A percentile compares a stretch with the other conserved stretches of the same genome.
phyloP scores from a whole-genome alignment of 53 echinoderm and acorn worm genomes.

The Luidia sarsii region DNA sequence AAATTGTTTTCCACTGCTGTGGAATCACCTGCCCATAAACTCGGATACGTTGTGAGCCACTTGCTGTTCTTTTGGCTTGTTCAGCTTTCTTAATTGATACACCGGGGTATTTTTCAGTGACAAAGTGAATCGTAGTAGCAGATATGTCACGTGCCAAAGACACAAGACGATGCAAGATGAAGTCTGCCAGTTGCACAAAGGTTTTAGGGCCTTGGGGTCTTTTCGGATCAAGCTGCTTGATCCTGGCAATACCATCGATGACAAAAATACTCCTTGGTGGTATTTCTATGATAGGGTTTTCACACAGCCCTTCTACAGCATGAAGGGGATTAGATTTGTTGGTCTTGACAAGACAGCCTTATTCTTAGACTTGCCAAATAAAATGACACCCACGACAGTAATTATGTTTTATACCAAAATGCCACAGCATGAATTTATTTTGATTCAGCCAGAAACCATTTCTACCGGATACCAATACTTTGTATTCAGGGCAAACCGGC shows the following conservation, averaged over 20 bases:
- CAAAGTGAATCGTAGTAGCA: slow-evolving; percentile 54
- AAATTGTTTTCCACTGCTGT: slow-evolving; percentile 76
- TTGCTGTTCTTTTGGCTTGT: slow-evolving; percentile 43
- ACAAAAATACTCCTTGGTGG: slow-evolving; percentile 16
- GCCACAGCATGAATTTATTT: no score
- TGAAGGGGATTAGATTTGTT: no score
- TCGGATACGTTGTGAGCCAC: slow-evolving; percentile 46
- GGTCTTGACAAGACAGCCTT: no score
- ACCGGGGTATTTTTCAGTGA: slow-evolving; percentile 61
- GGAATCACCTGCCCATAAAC: slow-evolving; percentile 60
- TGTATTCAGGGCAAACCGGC: no score
- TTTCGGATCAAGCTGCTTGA: slow-evolving; percentile 33
- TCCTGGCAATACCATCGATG: slow-evolving; percentile 57
- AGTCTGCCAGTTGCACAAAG: slow-evolving; percentile 18
- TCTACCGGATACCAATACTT: no score
- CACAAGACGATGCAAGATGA: slow-evolving; percentile 2
- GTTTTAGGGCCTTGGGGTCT: slow-evolving; percentile 1
- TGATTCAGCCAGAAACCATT: no score
- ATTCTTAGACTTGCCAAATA: no score
- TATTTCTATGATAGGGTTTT: slow-evolving; percentile 13
- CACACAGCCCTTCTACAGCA: slow-evolving; percentile 10
- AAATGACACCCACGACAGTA: no score
- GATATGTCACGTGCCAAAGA: background rate
- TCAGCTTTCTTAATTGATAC: slow-evolving; percentile 63
- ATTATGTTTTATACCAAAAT: no score